Evolutionary conservation across 2,797 vertebrate species (phyloP), one percentile per base, ranked within the genome.

Genomic region (Phalloptychus januarius): DNA sequence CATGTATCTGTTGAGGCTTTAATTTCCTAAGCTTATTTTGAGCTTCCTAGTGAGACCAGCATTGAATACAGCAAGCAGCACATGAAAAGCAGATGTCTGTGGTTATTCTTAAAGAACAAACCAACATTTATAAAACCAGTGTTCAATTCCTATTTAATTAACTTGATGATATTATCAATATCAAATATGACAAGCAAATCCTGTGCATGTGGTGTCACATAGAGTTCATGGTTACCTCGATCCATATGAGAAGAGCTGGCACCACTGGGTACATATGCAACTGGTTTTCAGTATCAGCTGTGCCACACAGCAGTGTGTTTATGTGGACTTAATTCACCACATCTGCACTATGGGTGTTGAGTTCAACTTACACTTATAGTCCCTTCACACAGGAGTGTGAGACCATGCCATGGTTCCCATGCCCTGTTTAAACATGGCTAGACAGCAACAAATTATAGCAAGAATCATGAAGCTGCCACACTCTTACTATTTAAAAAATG

Each of bases 281-380:
- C 45, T 70, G 12, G n/a, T 75, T 72, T 50, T 31, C 12, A 31
- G 11, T 72, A 40, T 61, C 65, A 71, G 48, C 75, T 69, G 46
- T 42, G 58, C 25, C 20, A 50, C 36, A 46, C 45, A 71, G 36
- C 65, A 7, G 56, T 44, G 13, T 25, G 36, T 65, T 70, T 33
- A 44, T n/a, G 40, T 20, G n/a, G 20, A 16, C 42, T 28, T 81
- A 42, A 65, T 67, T 77, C 33, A 79, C 56, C 36, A 7, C 54
- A 31, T 42, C 23, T 75, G 40, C 48, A 69, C n/a, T n/a, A 56
- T 44, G 50, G 50, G 46, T 23, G 70, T 72, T 58, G 10, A 52
- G 38, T 36, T 38, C 36, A 40, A 8, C 63, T 65, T 36, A 20
- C 15, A 63, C 31, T 63, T 36, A 63, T 23, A 40, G 63, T 65